Evolutionary conservation across 2,113 vertebrate genomes (phyloP).

Genomic region (Melanocharis versteri): DNA sequence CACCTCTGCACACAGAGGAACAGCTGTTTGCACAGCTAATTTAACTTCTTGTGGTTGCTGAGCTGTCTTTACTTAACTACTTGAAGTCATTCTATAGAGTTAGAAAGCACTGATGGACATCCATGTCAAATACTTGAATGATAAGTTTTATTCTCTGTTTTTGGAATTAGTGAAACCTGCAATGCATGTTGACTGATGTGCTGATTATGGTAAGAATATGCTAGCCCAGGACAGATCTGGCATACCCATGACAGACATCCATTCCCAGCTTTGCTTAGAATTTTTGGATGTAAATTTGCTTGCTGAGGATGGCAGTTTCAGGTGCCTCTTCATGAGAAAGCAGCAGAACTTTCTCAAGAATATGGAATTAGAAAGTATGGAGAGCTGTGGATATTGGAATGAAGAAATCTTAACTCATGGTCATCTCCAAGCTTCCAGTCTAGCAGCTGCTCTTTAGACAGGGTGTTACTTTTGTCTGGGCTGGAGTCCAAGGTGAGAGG

Average conservation of each 20-base stretch:
- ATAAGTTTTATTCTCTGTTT: background rate
- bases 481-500: background rate
- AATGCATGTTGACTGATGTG: background rate
- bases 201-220: background rate
- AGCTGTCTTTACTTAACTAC: background rate
- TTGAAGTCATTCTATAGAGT: background rate
- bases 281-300: background rate
- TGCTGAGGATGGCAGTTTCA: background rate
- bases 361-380: background rate
- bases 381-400: background rate
- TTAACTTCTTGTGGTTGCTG: background rate
- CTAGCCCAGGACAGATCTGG: background rate
- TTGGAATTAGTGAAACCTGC: background rate
- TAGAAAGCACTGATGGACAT: background rate
- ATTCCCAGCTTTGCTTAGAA: background rate
- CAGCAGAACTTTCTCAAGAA: background rate
- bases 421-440: background rate
- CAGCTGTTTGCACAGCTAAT: background rate
- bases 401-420: background rate
- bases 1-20: background rate
- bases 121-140: background rate
- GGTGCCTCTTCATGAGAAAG: background rate
- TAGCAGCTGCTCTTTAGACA: background rate
- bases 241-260: background rate
- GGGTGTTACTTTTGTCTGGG: background rate